Evolutionary conservation across 2,888 invertebrate genomes (phyloP).

Genomic region (Andricus curvator): DNA sequence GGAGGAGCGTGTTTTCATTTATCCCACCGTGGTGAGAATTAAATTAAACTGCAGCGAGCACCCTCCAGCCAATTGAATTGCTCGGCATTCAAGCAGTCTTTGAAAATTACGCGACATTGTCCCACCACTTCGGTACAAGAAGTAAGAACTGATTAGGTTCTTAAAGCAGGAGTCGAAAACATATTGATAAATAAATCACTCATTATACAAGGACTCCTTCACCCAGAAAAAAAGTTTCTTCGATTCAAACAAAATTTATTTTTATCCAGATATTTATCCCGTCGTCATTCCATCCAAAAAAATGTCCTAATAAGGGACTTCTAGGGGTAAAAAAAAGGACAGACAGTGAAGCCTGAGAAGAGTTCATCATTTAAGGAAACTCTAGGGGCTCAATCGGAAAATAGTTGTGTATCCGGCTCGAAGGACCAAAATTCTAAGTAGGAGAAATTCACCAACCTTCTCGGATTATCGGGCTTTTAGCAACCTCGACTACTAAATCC

Average conservation of each 20-base stretch:
- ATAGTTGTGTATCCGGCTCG: background rate
- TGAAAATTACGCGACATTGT: slow-evolving; percentile 41
- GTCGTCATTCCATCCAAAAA: too few relatives aligned
- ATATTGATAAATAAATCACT: slow-evolving; percentile 26
- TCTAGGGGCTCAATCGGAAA: background rate
- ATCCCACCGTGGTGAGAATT: slow-evolving; percentile 28
- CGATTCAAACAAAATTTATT: too few relatives aligned
- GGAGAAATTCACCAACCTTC: too few relatives aligned
- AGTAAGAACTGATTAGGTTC: slow-evolving; percentile 22
- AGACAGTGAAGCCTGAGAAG: too few relatives aligned
- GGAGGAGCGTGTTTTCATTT: slow-evolving; percentile 34
- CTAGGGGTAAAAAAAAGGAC: too few relatives aligned
- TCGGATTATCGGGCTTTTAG: background rate
- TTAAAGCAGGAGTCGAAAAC: slow-evolving; percentile 8
- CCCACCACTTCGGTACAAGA: background rate
- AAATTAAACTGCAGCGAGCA: slow-evolving; percentile 41
- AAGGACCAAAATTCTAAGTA: too few relatives aligned
- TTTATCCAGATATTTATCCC: too few relatives aligned
- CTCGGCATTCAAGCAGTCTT: slow-evolving; percentile 34
- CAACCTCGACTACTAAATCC: background rate
- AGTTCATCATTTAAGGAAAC: too few relatives aligned
- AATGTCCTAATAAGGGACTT: too few relatives aligned
- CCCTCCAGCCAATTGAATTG: slow-evolving; percentile 38
- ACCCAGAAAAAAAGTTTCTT: too few relatives aligned
- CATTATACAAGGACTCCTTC: background rate